Conservation (phyloP, 2,797 vertebrate genomes). For the Sebastes trivittatus region DNA sequence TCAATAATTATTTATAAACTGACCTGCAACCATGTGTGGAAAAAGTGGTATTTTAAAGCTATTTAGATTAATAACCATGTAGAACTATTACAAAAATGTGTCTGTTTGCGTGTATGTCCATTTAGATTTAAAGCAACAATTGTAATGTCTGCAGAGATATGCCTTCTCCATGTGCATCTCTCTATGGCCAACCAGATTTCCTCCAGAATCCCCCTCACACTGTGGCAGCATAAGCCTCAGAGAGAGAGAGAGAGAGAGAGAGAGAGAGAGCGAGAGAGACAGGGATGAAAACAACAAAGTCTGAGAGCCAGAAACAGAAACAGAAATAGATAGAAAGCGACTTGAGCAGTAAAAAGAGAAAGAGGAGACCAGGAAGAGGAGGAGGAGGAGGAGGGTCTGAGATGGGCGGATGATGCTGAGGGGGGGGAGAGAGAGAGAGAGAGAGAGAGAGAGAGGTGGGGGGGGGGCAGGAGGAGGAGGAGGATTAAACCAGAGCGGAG, state of each 20-base stretch:
- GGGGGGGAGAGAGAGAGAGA: neutral
- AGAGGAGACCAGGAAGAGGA: neutral
- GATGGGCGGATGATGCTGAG: conserved; percentile 23
- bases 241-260: neutral
- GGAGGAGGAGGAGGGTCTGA: neutral
- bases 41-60: neutral
- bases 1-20: no score
- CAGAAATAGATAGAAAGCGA: no score
- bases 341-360: neutral
- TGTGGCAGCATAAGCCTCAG: conserved; percentile 28
- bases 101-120: no score
- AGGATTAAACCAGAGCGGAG: neutral
- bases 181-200: neutral
- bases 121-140: neutral
- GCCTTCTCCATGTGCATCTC: no score
- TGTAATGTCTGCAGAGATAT: neutral
- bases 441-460: neutral
- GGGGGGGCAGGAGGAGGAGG: neutral
- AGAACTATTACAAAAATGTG: no score
- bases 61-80: neutral
- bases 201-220: conserved; percentile 5
- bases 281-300: neutral
- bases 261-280: neutral
- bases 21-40: neutral
- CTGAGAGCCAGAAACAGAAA: neutral